These are phyloP conservation scores for Pipra filicauda DNA, from an alignment of 2,113 vertebrate species.

Conservation along the genomic window DNA sequence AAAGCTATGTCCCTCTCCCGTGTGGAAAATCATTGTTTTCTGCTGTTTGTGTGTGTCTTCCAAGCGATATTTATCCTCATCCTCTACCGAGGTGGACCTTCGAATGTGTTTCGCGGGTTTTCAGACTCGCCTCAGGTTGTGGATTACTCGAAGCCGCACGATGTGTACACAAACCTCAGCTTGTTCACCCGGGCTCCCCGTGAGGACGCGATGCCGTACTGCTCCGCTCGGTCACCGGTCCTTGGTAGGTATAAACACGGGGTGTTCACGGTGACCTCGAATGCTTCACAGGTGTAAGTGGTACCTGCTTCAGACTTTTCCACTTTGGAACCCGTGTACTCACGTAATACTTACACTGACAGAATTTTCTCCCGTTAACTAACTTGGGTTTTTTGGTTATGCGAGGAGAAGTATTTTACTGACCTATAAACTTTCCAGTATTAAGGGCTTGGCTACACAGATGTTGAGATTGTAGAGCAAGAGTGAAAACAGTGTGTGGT, in stretches of 20 bases:
- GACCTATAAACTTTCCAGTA: rapidly evolving
- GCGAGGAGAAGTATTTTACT: not conserved
- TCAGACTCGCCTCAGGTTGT: not conserved
- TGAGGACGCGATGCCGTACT: not conserved
- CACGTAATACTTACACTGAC: not conserved
- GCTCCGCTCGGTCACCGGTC: constrained; percentile 39
- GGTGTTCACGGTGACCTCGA: too few species aligned
- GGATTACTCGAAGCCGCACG: constrained; percentile 65
- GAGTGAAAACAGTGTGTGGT: not conserved
- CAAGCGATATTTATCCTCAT: constrained; percentile 68
- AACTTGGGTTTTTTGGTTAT: not conserved
- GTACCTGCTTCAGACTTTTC: not conserved
- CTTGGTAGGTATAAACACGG: constrained; percentile 27
- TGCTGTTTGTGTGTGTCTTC: constrained; percentile 53
- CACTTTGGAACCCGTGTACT: not conserved
- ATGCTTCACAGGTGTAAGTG: rapidly evolving
- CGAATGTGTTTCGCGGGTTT: not conserved
- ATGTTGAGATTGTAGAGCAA: not conserved
- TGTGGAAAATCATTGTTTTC: constrained; percentile 52
- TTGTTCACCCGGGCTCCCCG: not conserved
- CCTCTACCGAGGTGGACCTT: constrained; percentile 60
- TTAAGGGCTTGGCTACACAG: not conserved
- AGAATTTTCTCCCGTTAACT: not conserved
- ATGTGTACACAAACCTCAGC: constrained; percentile 75
- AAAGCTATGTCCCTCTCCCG: constrained; percentile 47